Base-by-base conservation (phyloP, 2,113 vertebrate genomes). In the Hemiscyllium ocellatum region DNA sequence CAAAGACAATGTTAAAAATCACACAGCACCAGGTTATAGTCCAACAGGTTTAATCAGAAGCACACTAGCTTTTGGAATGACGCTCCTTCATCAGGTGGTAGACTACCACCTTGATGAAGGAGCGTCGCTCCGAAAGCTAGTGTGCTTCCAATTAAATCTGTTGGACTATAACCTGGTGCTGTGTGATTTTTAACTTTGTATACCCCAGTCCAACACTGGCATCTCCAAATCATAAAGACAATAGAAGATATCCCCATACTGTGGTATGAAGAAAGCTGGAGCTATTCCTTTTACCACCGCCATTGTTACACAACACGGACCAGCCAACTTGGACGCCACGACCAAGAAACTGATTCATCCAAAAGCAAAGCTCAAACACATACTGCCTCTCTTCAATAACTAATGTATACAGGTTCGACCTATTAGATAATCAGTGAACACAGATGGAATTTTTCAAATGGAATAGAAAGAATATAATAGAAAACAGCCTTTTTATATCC, bases 361-460 rank as follows among this genome's bases (percentile, higher is more conserved):
- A 37, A 65, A 19, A 65, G 61, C 89, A 93, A 56, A 90, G n/a
- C n/a, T 37, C 61, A 24, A 65, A 19, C 61, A 93, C 89, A 93
- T 66, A 37, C 61, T 61, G 65, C 66, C 29, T 66, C 89, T 19
- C 65, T 37, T 8, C 61, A 19, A 3, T 5, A 68, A 19, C n/a
- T 17, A 66, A 68, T 2, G 10, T 37, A 66, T 19, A 66, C 89
- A 68, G 33, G 65, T 37, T 65, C 65, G 29, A 90, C 65, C 56
- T 29, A 90, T 65, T 66, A 66, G 61, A 22, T 93, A 37, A 93
- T 93, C 61, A 66, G 89, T 17, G 56, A 93, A 66, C 33, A 93
- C 89, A 93, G 89, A 66, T 93, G 89, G 89, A 66, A 93, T 37
- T 37, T 66, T 66, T 93, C 65, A 93, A 66, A 93, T 93, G 29